phyloP scores from a whole-genome alignment of 1,140 invertebrate genomes.

The Olivierus martensii region DNA sequence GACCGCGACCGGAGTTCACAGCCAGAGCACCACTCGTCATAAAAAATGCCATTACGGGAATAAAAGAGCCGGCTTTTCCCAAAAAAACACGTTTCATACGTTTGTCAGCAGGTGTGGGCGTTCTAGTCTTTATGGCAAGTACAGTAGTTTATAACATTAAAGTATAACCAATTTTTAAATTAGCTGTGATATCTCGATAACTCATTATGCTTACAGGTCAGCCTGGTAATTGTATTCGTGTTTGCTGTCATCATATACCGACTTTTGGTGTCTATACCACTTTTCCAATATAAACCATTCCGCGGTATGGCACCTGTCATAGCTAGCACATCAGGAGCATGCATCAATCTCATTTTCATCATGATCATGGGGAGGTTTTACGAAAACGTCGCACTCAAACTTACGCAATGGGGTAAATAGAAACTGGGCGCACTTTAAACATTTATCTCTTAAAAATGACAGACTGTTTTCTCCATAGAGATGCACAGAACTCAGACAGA shows the following conservation, averaged over 20 bases:
- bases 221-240: slow-evolving; percentile 55
- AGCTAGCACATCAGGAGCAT: slow-evolving; percentile 50
- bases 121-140: slow-evolving; percentile 35
- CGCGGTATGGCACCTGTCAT: slow-evolving; percentile 46
- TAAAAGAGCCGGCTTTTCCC: slow-evolving; percentile 44
- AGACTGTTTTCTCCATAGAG: slow-evolving; percentile 21
- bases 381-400: slow-evolving; percentile 43
- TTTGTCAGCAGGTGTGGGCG: slow-evolving; percentile 33
- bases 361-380: slow-evolving; percentile 46
- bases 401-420: slow-evolving; percentile 47
- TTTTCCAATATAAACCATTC: slow-evolving; percentile 42
- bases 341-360: slow-evolving; percentile 54
- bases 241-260: slow-evolving; percentile 61
- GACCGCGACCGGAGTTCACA: slow-evolving; percentile 48
- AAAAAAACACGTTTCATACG: slow-evolving; percentile 30
- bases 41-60: slow-evolving; percentile 37
- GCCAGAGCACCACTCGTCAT: slow-evolving; percentile 33
- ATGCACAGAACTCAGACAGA: slow-evolving; percentile 54
- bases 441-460: neutral
- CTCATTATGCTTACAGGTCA: slow-evolving; percentile 45
- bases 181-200: too few species aligned
- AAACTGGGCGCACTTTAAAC: neutral
- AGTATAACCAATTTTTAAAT: too few species aligned
- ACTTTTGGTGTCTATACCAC: slow-evolving; percentile 43
- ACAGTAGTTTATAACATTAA: too few species aligned